Base-by-base conservation (phyloP, 2,113 vertebrate species). In the Cacatua alba region DNA sequence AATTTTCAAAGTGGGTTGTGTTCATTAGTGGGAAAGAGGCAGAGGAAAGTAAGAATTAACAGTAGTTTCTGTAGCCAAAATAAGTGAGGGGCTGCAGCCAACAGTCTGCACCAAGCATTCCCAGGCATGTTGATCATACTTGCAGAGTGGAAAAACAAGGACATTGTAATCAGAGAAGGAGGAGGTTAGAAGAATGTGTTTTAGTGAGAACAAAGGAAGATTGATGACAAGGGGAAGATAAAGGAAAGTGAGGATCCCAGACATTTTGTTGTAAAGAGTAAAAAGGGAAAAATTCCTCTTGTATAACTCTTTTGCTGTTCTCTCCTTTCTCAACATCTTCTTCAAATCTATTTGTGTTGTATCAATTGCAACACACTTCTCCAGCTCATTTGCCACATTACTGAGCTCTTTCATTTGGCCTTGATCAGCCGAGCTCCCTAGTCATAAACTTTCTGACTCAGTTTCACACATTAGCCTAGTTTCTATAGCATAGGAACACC, bases 11-110 rank as follows among this genome's bases (percentile, higher is more conserved):
- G 51, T 69, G 57, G 37, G 85, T 92, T 91, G 52, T 43, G 28
- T 69, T 95, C 67, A 76, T 44, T 79, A 89, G n/a, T 12, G n/a
- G n/a, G n/a, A 86, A 88, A 74, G 62, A 87, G n/a, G 37, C 48
- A 69, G 44, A 96, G 65, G 74, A 91, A 92, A 69, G 81, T 69
- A 92, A 82, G 62, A 91, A 96, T 86, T 95, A 95, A 89, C 48
- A 72, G 67, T 39, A 53, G 31, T 35, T 76, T 86, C 64, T 95
- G 76, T 81, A 93, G 82, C 76, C 88, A 93, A 95, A 95, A 86
- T 83, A 92, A 88, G 72, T 82, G 79, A 93, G 60, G 37, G 46
- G 67, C 41, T 90, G 82, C 57, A 88, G 82, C 90, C 79, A 94
- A 63, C 15, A 90, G 51, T 78, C 79, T 88, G 69, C 26, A 75